phyloP scores from a whole-genome alignment of 2,113 vertebrate species.

The Ameiurus melas region DNA sequence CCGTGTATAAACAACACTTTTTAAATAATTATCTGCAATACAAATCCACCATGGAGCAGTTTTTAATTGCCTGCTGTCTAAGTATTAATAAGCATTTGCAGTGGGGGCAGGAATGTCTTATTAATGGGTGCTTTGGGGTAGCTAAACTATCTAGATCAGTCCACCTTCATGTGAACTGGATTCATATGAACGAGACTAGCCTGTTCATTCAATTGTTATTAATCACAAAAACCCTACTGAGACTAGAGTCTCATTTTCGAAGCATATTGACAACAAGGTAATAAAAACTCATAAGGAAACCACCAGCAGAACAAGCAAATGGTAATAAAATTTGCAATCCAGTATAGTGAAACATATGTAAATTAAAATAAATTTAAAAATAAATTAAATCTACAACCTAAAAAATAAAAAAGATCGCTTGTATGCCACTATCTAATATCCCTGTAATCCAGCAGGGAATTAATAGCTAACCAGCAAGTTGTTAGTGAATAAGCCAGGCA shows the following conservation, averaged over 20 bases:
- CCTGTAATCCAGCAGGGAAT: not conserved
- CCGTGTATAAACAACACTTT: not conserved
- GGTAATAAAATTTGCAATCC: not conserved
- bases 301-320: not conserved
- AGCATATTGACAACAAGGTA: not conserved
- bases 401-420: not conserved
- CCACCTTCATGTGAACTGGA: not conserved
- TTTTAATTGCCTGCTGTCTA: slow-evolving; percentile 61
- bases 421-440: not conserved
- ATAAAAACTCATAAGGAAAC: not conserved
- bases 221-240: not conserved
- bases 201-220: not conserved
- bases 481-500: not conserved
- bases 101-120: not conserved
- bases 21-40: slow-evolving; percentile 12
- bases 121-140: not conserved
- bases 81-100: slow-evolving; percentile 56
- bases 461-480: not conserved
- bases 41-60: slow-evolving; percentile 19
- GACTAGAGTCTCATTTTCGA: not conserved
- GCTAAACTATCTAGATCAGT: not conserved
- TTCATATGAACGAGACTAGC: not conserved
- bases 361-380: not conserved
- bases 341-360: not conserved
- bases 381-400: no score